Conservation (phyloP, 2,888 invertebrate species). For the Stramonita haemastoma region DNA sequence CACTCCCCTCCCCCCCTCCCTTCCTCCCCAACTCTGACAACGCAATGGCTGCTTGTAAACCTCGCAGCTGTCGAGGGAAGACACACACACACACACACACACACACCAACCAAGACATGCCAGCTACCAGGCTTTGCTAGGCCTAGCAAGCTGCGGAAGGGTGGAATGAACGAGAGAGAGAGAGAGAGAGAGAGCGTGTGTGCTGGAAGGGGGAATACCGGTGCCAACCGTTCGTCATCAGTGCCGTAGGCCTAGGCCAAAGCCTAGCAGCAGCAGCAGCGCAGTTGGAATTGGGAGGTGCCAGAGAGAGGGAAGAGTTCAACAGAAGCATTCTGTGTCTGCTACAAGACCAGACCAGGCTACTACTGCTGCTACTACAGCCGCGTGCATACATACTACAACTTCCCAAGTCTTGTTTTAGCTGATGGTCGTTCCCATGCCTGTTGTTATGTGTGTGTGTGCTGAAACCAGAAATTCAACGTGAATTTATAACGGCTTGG, state of each 20-base stretch:
- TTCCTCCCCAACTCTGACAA: not conserved
- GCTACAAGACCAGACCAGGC: too few relatives aligned
- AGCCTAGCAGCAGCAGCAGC: not conserved
- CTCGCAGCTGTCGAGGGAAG: slow-evolving; percentile 4
- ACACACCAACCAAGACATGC: not conserved
- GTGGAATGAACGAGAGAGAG: not conserved
- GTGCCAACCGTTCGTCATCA: not conserved
- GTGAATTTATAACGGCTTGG: too few relatives aligned
- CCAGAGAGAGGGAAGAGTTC: not conserved
- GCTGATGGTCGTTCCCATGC: too few relatives aligned
- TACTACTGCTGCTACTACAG: too few relatives aligned
- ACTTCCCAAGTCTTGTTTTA: too few relatives aligned
- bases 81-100: slow-evolving; percentile 11
- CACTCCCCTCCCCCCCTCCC: not conserved
- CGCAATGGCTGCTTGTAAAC: slow-evolving; percentile 25
- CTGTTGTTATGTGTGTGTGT: too few relatives aligned
- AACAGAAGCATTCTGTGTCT: too few relatives aligned
- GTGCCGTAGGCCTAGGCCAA: too few relatives aligned
- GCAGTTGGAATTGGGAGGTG: not conserved
- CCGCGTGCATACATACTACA: too few relatives aligned
- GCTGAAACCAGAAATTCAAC: too few relatives aligned
- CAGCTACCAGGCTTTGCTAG: not conserved
- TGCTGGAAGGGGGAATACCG: not conserved
- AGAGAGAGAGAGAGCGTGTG: not conserved
- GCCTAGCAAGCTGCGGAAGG: not conserved